phyloP scores from a whole-genome alignment of 1,140 invertebrate genomes.

The Campoletis sonorensis region DNA sequence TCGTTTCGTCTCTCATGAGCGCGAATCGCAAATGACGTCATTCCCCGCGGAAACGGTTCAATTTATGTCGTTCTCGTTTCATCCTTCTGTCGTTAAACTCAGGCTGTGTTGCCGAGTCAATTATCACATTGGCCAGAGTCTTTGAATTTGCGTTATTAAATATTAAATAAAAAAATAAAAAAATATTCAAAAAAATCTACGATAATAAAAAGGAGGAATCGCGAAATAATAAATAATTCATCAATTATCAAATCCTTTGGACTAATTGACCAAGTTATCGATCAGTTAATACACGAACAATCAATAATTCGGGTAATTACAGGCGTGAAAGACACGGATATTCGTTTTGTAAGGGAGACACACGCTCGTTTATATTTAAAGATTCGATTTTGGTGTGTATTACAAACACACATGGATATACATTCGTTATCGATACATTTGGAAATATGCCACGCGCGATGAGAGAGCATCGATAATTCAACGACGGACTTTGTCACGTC shows the following conservation, averaged over 20 bases:
- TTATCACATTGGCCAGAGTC: no score
- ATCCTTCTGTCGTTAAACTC: not conserved
- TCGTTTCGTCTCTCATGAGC: slow-evolving; percentile 59
- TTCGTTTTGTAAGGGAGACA: slow-evolving; percentile 2
- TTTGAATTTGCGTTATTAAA: no score
- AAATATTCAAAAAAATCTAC: no score
- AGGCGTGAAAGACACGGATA: slow-evolving; percentile 1
- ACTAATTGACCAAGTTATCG: not conserved
- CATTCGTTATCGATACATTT: slow-evolving; percentile 23
- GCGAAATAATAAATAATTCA: not conserved
- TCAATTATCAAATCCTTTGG: not conserved
- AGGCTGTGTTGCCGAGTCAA: no score
- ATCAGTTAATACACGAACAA: not conserved
- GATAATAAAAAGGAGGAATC: not conserved
- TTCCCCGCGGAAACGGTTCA: slow-evolving; percentile 72
- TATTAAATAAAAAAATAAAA: no score
- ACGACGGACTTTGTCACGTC: slow-evolving; percentile 62
- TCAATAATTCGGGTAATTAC: not conserved
- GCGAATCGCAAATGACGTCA: slow-evolving; percentile 64
- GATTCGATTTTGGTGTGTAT: not conserved
- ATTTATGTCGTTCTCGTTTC: slow-evolving; percentile 59
- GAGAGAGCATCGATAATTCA: slow-evolving; percentile 66
- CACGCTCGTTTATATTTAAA: not conserved
- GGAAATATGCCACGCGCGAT: slow-evolving; percentile 32
- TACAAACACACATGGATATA: not conserved